These are phyloP conservation scores for Ashinkailepas kermadecensis DNA, from an alignment of 2,888 invertebrate genomes.

Conservation along the genomic window DNA sequence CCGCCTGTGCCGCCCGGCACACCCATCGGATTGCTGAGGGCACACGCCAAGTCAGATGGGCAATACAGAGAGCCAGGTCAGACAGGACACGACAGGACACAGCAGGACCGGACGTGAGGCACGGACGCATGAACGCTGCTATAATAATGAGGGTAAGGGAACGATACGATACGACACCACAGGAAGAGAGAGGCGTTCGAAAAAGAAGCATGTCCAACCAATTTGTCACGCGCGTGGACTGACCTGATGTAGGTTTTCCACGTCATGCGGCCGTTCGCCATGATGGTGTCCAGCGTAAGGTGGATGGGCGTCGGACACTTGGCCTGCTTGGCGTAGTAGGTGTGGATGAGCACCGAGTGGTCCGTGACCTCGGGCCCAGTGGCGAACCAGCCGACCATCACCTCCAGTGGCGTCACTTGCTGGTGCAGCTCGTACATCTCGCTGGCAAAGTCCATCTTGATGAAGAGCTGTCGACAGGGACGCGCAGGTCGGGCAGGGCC, in stretches of 20 bases:
- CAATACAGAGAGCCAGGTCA: too few relatives aligned
- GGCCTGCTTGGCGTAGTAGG: slow-evolving; percentile 91
- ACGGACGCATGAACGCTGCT: too few relatives aligned
- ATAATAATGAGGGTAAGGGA: too few relatives aligned
- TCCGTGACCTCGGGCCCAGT: slow-evolving; percentile 96
- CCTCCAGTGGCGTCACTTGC: slow-evolving; percentile 84
- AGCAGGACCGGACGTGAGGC: too few relatives aligned
- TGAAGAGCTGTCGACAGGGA: not conserved
- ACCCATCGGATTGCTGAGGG: slow-evolving; percentile 69
- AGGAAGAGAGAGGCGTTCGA: too few relatives aligned
- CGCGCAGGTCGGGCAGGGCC: too few relatives aligned
- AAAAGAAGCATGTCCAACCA: not conserved
- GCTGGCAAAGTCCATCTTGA: slow-evolving; percentile 37
- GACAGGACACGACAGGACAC: too few relatives aligned
- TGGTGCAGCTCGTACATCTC: slow-evolving; percentile 90
- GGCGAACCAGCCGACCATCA: slow-evolving; percentile 98
- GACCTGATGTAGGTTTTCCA: slow-evolving; percentile 82
- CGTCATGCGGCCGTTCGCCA: slow-evolving; percentile 81
- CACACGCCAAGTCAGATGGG: too few relatives aligned
- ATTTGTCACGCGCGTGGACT: slow-evolving; percentile 28
- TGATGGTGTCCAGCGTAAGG: slow-evolving; percentile 87
- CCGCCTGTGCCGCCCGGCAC: slow-evolving; percentile 89
- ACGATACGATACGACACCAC: too few relatives aligned
- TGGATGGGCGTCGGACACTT: slow-evolving; percentile 76
- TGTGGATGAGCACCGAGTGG: slow-evolving; percentile 94